Evolutionary conservation across 2,888 invertebrate genomes (phyloP).

Genomic region (Apotomis betuletana): DNA sequence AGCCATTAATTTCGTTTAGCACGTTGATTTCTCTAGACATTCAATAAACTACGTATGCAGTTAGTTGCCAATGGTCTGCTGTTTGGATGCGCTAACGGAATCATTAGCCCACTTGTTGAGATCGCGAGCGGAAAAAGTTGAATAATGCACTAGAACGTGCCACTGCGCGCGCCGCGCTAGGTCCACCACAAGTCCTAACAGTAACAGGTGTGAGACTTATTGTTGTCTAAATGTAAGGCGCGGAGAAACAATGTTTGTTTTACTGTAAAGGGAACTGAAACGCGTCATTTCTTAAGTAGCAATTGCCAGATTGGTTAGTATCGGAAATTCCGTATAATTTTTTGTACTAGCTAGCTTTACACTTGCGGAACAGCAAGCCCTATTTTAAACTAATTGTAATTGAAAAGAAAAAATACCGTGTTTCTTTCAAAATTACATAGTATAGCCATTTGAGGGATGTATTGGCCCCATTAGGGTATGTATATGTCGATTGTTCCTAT

Average conservation of each 20-base stretch:
- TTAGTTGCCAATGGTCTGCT: constrained; percentile 71
- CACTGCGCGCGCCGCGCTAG: constrained; percentile 39
- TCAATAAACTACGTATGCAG: constrained; percentile 59
- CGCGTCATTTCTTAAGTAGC: too few relatives aligned
- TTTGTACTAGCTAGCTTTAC: too few relatives aligned
- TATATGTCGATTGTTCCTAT: too few relatives aligned
- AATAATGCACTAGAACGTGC: constrained; percentile 65
- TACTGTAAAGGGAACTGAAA: too few relatives aligned
- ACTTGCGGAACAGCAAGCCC: too few relatives aligned
- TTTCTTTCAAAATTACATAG: too few relatives aligned
- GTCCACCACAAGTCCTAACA: constrained; percentile 9
- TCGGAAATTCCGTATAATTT: too few relatives aligned
- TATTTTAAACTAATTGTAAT: too few relatives aligned
- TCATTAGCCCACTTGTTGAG: constrained; percentile 77
- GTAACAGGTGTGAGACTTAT: constrained; percentile 6
- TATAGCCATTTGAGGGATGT: too few relatives aligned
- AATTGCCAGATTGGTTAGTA: too few relatives aligned
- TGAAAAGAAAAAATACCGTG: too few relatives aligned
- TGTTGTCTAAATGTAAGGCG: background rate
- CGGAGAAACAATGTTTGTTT: background rate
- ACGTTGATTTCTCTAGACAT: constrained; percentile 50
- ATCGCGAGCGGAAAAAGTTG: constrained; percentile 76
- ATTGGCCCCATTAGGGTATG: too few relatives aligned
- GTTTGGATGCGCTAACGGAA: constrained; percentile 80
- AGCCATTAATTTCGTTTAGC: constrained; percentile 44